phyloP scores from a whole-genome alignment of 2,113 vertebrate species.

The Calidris pygmaea region DNA sequence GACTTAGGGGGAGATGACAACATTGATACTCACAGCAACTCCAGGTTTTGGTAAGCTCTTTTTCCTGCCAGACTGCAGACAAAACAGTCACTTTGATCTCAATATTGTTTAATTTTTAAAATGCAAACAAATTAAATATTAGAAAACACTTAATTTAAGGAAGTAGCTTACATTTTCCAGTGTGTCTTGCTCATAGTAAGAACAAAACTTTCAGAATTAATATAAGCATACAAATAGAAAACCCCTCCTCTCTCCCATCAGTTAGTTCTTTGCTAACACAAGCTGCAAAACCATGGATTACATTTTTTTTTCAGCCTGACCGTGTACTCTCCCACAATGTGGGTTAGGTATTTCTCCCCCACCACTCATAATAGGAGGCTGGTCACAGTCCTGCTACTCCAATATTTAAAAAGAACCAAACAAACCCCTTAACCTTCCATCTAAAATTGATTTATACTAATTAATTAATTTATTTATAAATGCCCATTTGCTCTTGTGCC shows the following conservation, averaged over 20 bases:
- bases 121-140: background rate
- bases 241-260: background rate
- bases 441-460: background rate
- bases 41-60: background rate
- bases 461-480: background rate
- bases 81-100: background rate
- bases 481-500: background rate
- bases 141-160: background rate
- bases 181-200: rapidly evolving
- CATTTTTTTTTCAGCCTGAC: background rate
- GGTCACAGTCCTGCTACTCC: background rate
- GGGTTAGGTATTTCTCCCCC: background rate
- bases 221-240: background rate
- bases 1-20: background rate
- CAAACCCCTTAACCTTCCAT: background rate
- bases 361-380: background rate
- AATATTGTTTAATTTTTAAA: background rate
- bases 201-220: background rate
- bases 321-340: rapidly evolving
- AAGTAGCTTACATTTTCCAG: background rate
- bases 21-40: background rate
- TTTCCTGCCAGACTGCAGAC: background rate
- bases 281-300: background rate
- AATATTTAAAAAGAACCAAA: background rate
- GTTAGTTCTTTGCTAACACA: background rate